phyloP scores from a whole-genome alignment of 1,140 invertebrate species.

The Drosophila lacteicornis region DNA sequence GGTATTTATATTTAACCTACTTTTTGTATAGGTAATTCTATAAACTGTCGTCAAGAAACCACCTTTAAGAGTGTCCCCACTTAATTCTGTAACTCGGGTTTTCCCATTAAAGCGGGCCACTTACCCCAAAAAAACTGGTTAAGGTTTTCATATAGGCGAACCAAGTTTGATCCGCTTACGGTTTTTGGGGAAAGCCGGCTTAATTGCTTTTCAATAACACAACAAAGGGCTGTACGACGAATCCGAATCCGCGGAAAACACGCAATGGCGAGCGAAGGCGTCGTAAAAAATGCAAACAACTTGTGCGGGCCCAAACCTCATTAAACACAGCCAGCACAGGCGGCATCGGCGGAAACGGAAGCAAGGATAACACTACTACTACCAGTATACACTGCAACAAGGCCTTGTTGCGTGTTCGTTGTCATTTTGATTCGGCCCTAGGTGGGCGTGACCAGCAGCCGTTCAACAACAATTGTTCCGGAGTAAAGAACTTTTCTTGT shows the following conservation, averaged over 20 bases:
- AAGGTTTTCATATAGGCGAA: background rate
- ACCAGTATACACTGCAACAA: constrained; percentile 36
- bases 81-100: background rate
- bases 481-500: constrained; percentile 36
- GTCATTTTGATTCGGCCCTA: constrained; percentile 33
- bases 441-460: constrained; percentile 44
- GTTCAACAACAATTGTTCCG: constrained; percentile 47
- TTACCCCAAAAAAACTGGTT: constrained; percentile 27
- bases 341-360: constrained; percentile 17
- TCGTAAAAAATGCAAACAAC: constrained; percentile 52
- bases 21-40: too few relatives aligned
- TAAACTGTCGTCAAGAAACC: background rate
- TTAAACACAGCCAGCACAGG: constrained; percentile 24
- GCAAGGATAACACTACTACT: constrained; percentile 31
- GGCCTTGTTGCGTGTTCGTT: constrained; percentile 44
- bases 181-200: constrained; percentile 12
- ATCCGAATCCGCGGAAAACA: constrained; percentile 24
- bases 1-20: too few relatives aligned
- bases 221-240: constrained; percentile 19
- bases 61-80: background rate
- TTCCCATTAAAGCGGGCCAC: constrained; percentile 8
- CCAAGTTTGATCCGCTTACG: constrained; percentile 11
- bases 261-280: constrained; percentile 32
- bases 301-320: constrained; percentile 35
- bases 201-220: constrained; percentile 56